phyloP scores from a whole-genome alignment of 2,888 invertebrate species.

The Nemoura dubitans region DNA sequence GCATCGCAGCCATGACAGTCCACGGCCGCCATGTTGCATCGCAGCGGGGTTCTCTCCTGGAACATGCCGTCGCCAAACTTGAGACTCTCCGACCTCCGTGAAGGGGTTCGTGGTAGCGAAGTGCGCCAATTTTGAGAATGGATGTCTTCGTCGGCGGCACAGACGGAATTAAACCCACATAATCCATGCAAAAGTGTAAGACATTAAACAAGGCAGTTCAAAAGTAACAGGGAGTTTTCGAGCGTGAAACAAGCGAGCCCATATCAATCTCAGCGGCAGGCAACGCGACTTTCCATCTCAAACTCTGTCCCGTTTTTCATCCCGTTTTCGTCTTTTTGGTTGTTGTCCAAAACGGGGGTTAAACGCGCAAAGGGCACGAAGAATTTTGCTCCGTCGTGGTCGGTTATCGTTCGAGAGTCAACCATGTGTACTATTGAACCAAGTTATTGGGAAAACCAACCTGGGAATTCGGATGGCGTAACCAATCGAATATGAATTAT shows the following conservation, averaged over 20 bases:
- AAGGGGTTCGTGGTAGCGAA: not conserved
- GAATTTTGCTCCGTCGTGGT: not conserved
- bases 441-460: constrained; percentile 27
- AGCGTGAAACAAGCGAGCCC: not conserved
- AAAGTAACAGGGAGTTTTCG: not conserved
- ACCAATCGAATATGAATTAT: constrained; percentile 5
- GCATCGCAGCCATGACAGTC: constrained; percentile 55
- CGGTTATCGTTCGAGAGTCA: constrained; percentile 26
- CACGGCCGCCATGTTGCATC: constrained; percentile 70
- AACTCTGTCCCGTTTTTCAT: constrained; percentile 9
- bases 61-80: constrained; percentile 54
- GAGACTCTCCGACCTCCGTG: not conserved
- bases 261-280: not conserved
- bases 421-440: constrained; percentile 27
- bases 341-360: constrained; percentile 33
- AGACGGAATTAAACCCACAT: constrained; percentile 8
- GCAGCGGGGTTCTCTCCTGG: constrained; percentile 84
- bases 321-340: constrained; percentile 33
- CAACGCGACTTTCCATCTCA: not conserved
- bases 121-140: not conserved
- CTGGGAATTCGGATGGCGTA: not conserved
- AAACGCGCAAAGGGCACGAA: constrained; percentile 23
- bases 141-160: not conserved
- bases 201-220: not conserved
- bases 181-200: constrained; percentile 3